Percentiles rank a stretch among this genome's conserved stretches.
These are phyloP conservation scores for Ptilorrhoa leucosticta DNA, from an alignment of 2,113 vertebrate species.

Conservation along the genomic window DNA sequence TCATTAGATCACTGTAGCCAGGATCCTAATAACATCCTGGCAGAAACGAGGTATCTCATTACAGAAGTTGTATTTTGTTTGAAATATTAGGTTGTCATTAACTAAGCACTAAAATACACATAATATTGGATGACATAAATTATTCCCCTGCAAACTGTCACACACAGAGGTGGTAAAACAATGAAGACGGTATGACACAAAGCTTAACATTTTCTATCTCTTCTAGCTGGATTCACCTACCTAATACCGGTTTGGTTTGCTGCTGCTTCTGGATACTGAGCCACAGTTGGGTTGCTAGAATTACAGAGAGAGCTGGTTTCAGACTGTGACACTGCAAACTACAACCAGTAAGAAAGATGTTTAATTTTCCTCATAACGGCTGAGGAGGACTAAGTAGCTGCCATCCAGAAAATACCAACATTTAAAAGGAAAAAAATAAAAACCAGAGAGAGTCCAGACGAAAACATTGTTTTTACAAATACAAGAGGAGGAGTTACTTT, in stretches of 20 bases:
- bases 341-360: not conserved
- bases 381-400: not conserved
- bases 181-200: not conserved
- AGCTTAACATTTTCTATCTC: not conserved
- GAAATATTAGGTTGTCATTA: slow-evolving; percentile 24
- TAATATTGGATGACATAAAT: not conserved
- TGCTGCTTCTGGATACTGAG: not conserved
- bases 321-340: not conserved
- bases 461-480: not conserved
- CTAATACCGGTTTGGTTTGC: not conserved
- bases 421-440: not conserved
- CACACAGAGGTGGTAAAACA: not conserved
- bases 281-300: not conserved
- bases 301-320: not conserved
- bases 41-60: slow-evolving; percentile 35
- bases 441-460: not conserved
- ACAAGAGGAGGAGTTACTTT: not conserved
- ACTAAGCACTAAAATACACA: slow-evolving; percentile 1
- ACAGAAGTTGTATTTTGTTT: slow-evolving; percentile 35
- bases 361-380: not conserved
- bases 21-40: slow-evolving; percentile 24
- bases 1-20: slow-evolving; percentile 19
- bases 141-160: not conserved
- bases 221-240: not conserved
- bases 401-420: not conserved